Evolutionary conservation across 2,113 vertebrate genomes (phyloP), one percentile per base, ranked within the genome.

Genomic region (Pseudolaguvia tuberculata): DNA sequence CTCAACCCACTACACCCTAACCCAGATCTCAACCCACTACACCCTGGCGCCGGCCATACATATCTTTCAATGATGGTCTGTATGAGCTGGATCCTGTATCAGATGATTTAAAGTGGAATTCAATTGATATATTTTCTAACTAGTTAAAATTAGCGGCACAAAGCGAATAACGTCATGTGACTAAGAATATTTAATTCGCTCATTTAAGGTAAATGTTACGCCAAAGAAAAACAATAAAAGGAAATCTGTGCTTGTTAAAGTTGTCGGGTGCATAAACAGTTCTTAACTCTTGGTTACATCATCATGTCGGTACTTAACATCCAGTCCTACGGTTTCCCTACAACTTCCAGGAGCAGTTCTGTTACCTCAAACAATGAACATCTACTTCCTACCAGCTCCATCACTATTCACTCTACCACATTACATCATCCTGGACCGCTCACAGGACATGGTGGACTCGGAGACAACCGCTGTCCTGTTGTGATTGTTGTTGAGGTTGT

Each of bases 261-360:
- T 35, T 6, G 31, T 35, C 3, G 3, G 31, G 31, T 4, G 31
- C 3, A 35, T 35, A 35, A 35, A 35, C 6, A 4, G 31, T 35
- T 56, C 27, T 71, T 63, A 59, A 21, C 27, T 48, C 14, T 21
- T 2, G 9, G 53, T 76, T 79, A 67, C 68, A 53, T 76, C 73
- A 47, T 65, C 21, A 67, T 67, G 52, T 65, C 18, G 39, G 39
- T 12, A 20, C 45, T 68, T 21, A 59, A 75, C 58, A 51, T 42
- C 18, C 67, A 57, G 35, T 45, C 53, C 9, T 42, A 8, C 39
- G 17, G 61, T 53, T 79, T 79, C 72, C 78, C 72, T 53, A 39
- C 47, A 59, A 76, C 73, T 79, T 79, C 78, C 78, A 75, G 73
- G 58, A 42, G 14, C 18, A 20, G 35, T 17, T 67, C 52, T 20